Percentiles rank a stretch among this genome's conserved stretches.
Conservation (phyloP, 2,797 vertebrate species). For the Picus viridis region DNA sequence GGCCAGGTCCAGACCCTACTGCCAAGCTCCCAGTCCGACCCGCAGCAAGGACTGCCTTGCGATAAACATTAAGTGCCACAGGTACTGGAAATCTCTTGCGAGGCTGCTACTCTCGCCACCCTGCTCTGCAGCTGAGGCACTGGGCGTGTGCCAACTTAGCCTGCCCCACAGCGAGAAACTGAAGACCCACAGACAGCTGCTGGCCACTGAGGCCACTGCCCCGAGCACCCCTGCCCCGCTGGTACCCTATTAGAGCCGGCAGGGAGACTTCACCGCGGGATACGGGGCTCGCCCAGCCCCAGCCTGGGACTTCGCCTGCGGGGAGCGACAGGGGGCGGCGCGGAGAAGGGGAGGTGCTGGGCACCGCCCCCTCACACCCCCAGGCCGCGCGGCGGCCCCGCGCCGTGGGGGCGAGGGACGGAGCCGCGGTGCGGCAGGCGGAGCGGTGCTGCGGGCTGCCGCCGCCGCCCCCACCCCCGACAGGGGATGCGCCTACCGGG, state of each 20-base stretch:
- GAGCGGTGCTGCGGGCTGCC: not conserved
- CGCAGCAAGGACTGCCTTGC: rapidly evolving
- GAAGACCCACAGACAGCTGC: not conserved
- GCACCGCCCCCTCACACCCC: not conserved
- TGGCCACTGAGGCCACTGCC: not conserved
- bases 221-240: not conserved
- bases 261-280: no score
- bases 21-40: not conserved
- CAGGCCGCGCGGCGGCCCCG: not conserved
- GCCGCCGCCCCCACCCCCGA: not conserved
- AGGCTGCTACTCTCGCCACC: not conserved
- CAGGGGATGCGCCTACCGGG: not conserved
- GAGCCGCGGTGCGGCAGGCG: not conserved
- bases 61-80: not conserved
- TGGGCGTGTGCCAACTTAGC: rapidly evolving
- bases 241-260: not conserved
- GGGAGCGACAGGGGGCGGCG: not conserved
- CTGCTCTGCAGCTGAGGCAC: not conserved
- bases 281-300: no score
- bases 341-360: not conserved
- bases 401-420: not conserved
- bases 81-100: not conserved
- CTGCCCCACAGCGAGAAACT: rapidly evolving
- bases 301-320: not conserved
- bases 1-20: rapidly evolving